Evolutionary conservation across 2,888 invertebrate genomes (phyloP).

Genomic region (Mimas tiliae): DNA sequence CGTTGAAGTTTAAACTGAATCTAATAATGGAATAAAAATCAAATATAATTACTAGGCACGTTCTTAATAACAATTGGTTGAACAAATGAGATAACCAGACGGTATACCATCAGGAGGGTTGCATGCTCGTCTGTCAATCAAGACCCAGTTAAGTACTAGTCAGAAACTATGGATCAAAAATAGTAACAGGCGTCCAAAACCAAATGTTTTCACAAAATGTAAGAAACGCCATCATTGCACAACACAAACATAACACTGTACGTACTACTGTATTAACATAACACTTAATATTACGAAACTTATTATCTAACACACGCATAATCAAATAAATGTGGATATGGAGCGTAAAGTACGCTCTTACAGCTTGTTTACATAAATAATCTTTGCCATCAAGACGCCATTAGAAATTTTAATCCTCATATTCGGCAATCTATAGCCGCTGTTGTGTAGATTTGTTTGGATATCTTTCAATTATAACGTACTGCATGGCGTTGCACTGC

Average conservation of each 20-base stretch:
- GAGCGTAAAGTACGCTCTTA: not conserved
- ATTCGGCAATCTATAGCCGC: too few species aligned
- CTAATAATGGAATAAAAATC: too few species aligned
- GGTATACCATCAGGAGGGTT: not conserved
- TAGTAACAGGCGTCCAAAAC: not conserved
- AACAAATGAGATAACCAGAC: too few species aligned
- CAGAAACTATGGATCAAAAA: not conserved
- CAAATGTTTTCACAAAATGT: not conserved
- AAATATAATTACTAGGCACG: too few species aligned
- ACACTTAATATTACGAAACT: not conserved
- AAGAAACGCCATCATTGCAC: not conserved
- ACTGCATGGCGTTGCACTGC: too few species aligned
- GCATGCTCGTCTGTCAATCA: too few species aligned
- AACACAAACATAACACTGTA: not conserved
- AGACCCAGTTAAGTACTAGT: too few species aligned
- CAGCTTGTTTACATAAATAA: not conserved
- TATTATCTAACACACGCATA: conserved; percentile 21
- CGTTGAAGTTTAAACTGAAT: too few species aligned
- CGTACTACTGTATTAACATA: too few species aligned
- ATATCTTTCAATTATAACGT: too few species aligned
- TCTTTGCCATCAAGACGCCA: not conserved
- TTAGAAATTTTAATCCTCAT: not conserved
- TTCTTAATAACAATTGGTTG: too few species aligned
- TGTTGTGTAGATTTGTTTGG: too few species aligned
- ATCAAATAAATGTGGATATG: conserved; percentile 13